A percentile compares a stretch with the other conserved stretches of the same genome.
phyloP scores from a whole-genome alignment of 2,113 vertebrate species.

The Centrocercus urophasianus region DNA sequence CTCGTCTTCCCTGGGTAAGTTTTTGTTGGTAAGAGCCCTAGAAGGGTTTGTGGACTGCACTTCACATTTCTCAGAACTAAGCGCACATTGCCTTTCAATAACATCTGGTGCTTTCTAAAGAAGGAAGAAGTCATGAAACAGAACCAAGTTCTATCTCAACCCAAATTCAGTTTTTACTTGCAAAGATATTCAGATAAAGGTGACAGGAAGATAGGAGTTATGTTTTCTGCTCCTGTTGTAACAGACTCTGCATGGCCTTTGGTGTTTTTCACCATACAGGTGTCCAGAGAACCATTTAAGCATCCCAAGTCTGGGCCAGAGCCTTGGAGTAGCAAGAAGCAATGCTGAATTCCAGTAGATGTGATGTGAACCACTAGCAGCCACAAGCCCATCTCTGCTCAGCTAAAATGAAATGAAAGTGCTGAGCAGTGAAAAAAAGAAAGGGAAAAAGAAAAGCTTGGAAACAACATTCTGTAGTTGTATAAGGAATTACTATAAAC shows the following conservation, averaged over 20 bases:
- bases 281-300: neutral
- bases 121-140: neutral
- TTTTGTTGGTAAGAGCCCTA: neutral
- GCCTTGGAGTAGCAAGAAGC: neutral
- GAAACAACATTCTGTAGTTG: accelerated
- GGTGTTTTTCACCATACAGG: neutral
- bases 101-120: neutral
- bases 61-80: neutral
- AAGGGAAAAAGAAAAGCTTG: neutral
- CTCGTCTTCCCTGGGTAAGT: neutral
- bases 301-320: neutral
- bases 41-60: neutral
- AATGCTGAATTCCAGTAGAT: neutral
- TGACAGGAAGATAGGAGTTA: neutral
- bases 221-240: neutral
- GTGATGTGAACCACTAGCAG: neutral
- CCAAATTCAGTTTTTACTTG: neutral
- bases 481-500: neutral
- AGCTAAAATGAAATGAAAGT: accelerated
- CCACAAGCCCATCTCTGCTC: neutral
- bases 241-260: neutral
- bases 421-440: neutral
- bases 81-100: neutral
- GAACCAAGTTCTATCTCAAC: neutral
- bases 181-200: neutral